These are phyloP conservation scores for Euphydryas editha DNA, from an alignment of 2,888 invertebrate genomes.

Conservation along the genomic window DNA sequence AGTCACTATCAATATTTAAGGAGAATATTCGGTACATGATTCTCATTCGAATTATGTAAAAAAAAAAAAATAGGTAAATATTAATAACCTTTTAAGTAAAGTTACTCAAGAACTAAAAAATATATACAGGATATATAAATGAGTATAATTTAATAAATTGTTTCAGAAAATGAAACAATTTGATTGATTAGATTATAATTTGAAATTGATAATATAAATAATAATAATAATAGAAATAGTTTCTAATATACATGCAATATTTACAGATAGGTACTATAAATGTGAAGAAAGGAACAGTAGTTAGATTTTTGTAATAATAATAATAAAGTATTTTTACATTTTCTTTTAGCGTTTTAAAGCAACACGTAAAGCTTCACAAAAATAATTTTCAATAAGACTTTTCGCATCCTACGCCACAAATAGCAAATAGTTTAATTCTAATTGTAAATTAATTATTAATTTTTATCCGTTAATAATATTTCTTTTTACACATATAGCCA, in stretches of 20 bases:
- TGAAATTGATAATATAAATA: no score
- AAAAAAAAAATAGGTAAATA: no score
- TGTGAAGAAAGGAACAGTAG: neutral
- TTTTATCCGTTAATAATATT: neutral
- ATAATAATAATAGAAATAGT: no score
- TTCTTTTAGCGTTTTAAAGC: constrained; percentile 21
- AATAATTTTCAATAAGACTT: neutral
- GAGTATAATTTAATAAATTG: no score
- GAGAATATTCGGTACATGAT: no score
- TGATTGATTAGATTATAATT: no score
- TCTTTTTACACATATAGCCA: neutral
- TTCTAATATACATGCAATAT: constrained; percentile 12
- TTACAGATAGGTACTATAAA: neutral
- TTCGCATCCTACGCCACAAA: neutral
- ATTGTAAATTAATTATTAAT: neutral
- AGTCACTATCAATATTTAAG: no score
- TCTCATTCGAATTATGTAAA: no score
- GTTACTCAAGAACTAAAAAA: no score
- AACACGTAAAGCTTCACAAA: constrained; percentile 15
- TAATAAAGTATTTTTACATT: constrained; percentile 1
- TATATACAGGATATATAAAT: no score
- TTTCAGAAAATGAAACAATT: no score
- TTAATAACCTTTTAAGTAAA: no score
- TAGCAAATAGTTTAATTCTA: neutral
- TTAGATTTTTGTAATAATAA: neutral